phyloP scores from a whole-genome alignment of 2,888 invertebrate genomes.

The Cosmopolites sordidus region DNA sequence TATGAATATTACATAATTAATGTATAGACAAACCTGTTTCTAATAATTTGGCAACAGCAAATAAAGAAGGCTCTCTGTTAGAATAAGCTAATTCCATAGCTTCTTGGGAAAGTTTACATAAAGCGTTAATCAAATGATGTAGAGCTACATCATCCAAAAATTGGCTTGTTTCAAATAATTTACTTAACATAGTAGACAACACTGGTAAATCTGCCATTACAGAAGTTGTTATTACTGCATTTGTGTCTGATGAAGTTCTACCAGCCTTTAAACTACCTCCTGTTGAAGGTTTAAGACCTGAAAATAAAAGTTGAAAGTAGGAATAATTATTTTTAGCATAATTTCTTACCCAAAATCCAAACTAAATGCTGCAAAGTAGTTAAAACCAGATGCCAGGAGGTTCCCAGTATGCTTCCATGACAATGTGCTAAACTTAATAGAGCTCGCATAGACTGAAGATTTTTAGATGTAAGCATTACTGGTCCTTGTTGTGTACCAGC shows the following conservation, averaged over 20 bases:
- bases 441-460: slow-evolving; percentile 94
- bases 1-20: not conserved
- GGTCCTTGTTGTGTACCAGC: slow-evolving; percentile 79
- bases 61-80: slow-evolving; percentile 92
- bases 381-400: slow-evolving; percentile 93
- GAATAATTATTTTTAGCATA: slow-evolving; percentile 2
- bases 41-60: slow-evolving; percentile 96
- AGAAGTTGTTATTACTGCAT: slow-evolving; percentile 88
- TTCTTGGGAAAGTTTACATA: slow-evolving; percentile 93
- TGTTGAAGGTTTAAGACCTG: slow-evolving; percentile 82
- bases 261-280: slow-evolving; percentile 89
- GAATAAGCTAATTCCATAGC: slow-evolving; percentile 96
- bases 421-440: slow-evolving; percentile 84
- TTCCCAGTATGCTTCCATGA: slow-evolving; percentile 86
- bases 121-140: slow-evolving; percentile 92
- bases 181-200: slow-evolving; percentile 84
- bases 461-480: slow-evolving; percentile 96
- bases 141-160: slow-evolving; percentile 90
- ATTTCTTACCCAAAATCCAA: slow-evolving; percentile 74
- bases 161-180: slow-evolving; percentile 92
- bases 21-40: slow-evolving; percentile 75
- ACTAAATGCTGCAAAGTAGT: slow-evolving; percentile 90
- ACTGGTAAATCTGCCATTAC: slow-evolving; percentile 94
- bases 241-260: slow-evolving; percentile 71
- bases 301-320: not conserved